phyloP scores from a whole-genome alignment of 2,113 vertebrate genomes.

The Lasiurus borealis region DNA sequence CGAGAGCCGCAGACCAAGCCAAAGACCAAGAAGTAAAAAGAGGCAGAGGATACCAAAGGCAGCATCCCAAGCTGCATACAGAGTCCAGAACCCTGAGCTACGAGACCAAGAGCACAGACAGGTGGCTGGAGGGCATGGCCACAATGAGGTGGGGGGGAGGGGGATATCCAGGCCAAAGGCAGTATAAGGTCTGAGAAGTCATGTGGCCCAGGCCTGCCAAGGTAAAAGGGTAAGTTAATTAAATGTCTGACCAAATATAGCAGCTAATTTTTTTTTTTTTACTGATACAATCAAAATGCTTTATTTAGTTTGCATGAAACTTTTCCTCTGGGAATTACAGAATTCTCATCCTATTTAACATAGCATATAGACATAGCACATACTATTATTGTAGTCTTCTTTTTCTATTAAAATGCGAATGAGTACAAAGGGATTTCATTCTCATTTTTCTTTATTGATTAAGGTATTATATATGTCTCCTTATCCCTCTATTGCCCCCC shows the following conservation, averaged over 20 bases:
- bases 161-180: too few relatives aligned
- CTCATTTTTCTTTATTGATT: too few relatives aligned
- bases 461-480: too few relatives aligned
- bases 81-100: neutral
- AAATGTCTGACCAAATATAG: too few relatives aligned
- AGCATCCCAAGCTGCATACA: neutral
- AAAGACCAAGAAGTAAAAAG: neutral
- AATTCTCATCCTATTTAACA: conserved; percentile 75
- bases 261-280: too few relatives aligned
- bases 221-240: too few relatives aligned
- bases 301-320: conserved; percentile 62
- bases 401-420: conserved; percentile 85
- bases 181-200: too few relatives aligned
- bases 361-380: conserved; percentile 73
- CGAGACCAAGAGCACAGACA: neutral
- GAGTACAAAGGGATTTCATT: conserved; percentile 62
- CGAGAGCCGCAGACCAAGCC: neutral
- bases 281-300: conserved; percentile 25
- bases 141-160: too few relatives aligned
- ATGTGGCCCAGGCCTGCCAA: too few relatives aligned
- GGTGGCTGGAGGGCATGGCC: neutral
- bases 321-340: conserved; percentile 76
- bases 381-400: conserved; percentile 75
- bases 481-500: too few relatives aligned
- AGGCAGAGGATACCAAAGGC: neutral